These are phyloP conservation scores for Rhogogaster chlorosoma DNA, from an alignment of 2,888 invertebrate genomes.

Conservation along the genomic window DNA sequence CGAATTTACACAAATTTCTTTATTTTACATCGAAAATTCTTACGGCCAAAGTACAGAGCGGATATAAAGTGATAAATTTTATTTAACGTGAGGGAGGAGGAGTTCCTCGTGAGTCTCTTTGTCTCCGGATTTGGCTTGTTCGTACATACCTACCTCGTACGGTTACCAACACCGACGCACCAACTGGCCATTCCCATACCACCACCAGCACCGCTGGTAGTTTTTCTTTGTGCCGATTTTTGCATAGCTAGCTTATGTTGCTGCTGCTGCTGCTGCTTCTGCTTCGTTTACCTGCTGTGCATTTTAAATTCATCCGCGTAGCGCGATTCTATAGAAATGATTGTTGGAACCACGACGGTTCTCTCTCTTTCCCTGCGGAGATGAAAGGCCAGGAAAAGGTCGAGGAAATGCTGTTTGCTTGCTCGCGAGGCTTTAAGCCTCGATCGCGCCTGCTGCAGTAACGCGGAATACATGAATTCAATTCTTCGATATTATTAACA, in stretches of 20 bases:
- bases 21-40: not conserved
- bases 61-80: not conserved
- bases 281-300: constrained; percentile 36
- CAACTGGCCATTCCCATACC: constrained; percentile 1
- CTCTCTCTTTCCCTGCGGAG: not conserved
- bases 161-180: not conserved
- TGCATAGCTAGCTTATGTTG: constrained; percentile 33
- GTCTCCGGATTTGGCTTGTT: constrained; percentile 23
- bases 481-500: not conserved
- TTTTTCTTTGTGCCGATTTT: constrained; percentile 46
- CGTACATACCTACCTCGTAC: not conserved
- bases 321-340: constrained; percentile 15
- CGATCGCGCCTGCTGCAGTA: not conserved
- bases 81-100: not conserved
- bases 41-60: not conserved
- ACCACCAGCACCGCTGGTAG: not conserved
- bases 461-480: not conserved
- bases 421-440: not conserved
- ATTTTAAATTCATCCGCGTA: constrained; percentile 32
- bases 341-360: constrained; percentile 9
- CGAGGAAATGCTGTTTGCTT: constrained; percentile 30
- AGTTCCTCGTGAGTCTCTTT: constrained; percentile 27
- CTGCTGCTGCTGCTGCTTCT: not conserved
- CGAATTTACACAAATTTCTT: not conserved
- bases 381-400: constrained; percentile 44